phyloP scores from a whole-genome alignment of 1,140 invertebrate species.

The Periplaneta americana region DNA sequence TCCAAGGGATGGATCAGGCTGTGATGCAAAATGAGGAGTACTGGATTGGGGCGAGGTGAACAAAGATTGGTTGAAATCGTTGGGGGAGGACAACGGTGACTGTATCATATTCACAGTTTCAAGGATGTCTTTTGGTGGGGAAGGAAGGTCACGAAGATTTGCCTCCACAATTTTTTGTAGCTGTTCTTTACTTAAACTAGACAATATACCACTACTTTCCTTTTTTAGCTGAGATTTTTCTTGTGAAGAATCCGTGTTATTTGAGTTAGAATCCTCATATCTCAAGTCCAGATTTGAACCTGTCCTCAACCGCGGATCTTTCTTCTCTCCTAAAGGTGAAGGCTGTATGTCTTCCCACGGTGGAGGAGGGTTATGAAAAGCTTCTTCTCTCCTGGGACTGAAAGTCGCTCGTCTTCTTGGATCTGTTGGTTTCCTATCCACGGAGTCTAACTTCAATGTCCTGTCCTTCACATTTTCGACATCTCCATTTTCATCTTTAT shows the following conservation, averaged over 20 bases:
- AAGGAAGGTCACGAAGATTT: slow-evolving; percentile 8
- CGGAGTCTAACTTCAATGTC: neutral
- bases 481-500: neutral
- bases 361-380: neutral
- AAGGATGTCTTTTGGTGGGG: slow-evolving; percentile 8
- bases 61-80: neutral
- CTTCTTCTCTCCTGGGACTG: neutral
- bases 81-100: neutral
- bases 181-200: slow-evolving; percentile 9
- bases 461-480: neutral
- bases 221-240: neutral
- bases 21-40: neutral
- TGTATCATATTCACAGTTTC: neutral
- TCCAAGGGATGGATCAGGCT: neutral
- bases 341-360: neutral
- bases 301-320: neutral
- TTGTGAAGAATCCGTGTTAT: neutral
- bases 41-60: neutral
- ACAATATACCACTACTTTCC: neutral
- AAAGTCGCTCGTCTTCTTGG: neutral
- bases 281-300: neutral
- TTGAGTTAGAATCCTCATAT: neutral
- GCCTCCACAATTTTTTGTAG: slow-evolving; percentile 5
- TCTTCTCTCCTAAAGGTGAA: neutral
- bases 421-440: neutral